Base-by-base conservation (phyloP, 2,888 invertebrate species). In the Meganola albula region DNA sequence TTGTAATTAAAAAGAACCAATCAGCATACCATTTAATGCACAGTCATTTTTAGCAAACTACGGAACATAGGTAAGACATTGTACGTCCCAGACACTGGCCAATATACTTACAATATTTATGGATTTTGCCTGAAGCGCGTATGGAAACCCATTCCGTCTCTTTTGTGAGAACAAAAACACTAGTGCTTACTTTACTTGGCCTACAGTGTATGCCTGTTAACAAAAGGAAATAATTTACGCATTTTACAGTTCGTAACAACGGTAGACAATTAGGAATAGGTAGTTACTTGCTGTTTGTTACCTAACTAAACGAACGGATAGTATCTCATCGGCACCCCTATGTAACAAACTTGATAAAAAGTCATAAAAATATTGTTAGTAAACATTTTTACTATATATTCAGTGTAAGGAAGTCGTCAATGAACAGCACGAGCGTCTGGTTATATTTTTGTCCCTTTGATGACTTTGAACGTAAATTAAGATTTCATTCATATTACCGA, bases 201-300 rank as follows among this genome's bases (percentile, higher is more conserved):
- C 34, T 40, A 12, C 39, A 18, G 34, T 38, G 35, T 37, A 43
- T 25, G 11, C 48, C 53, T 41, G 52, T 54, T 59, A 57, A 63
- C 59, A 61, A 63, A 60, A 47, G 57, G 49, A 53, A 49, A 61
- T 53, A 53, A 54, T 53, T 56, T 51, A 48, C 44, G 48, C 47
- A 53, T 45, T 51, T 43, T 43, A 55, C 56, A 45, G 48, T 45
- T 44, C 8, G 37, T 40, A 43, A 54, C 29, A 16, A 28, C 18
- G 21, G 41, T 25, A 1, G 4, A 12, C 8, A 11, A 14, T 27
- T 12, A 35, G 14, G 24, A 25, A 32, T 18, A 24, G 3, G 20
- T n/a, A 20, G 18, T 43, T 10, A 44, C 44, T 48, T 44, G 24
- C 33, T 27, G n/a, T 48, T 16, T 5, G 16, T 16, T 5, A 16